Percentiles rank a stretch among this genome's conserved stretches.
These are phyloP conservation scores for Plectropomus leopardus DNA, from an alignment of 2,113 vertebrate genomes.

Conservation along the genomic window DNA sequence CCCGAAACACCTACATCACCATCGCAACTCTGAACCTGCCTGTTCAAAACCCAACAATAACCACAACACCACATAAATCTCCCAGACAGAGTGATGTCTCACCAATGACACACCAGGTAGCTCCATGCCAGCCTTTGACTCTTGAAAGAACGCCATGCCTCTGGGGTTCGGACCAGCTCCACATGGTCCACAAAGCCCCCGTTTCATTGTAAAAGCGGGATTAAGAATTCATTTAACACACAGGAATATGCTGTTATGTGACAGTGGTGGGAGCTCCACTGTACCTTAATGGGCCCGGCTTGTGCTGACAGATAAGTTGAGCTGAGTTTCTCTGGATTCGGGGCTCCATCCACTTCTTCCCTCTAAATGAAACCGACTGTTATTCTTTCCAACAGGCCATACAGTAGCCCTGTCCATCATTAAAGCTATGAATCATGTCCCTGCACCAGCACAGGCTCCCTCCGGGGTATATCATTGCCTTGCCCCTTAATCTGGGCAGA, in stretches of 20 bases:
- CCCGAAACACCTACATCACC: conserved; percentile 61
- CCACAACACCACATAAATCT: conserved; percentile 70
- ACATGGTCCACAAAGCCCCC: conserved; percentile 62
- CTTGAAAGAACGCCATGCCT: conserved; percentile 33
- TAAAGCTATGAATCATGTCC: conserved; percentile 76
- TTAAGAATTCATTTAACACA: conserved; percentile 79
- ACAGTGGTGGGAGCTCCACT: conserved; percentile 63
- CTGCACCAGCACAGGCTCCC: conserved; percentile 50
- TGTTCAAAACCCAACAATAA: conserved; percentile 53
- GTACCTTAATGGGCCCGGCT: conserved; percentile 70
- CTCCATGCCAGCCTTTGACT: conserved; percentile 42
- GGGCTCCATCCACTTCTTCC: conserved; percentile 57
- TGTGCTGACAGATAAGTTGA: conserved; percentile 79
- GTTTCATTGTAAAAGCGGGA: conserved; percentile 63
- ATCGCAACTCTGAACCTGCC: conserved; percentile 46
- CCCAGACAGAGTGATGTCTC: conserved; percentile 50
- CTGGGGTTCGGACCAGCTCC: conserved; percentile 62
- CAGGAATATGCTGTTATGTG: conserved; percentile 66
- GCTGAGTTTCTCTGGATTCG: conserved; percentile 55
- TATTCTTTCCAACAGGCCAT: conserved; percentile 77
- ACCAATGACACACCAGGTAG: conserved; percentile 50
- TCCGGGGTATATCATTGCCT: conserved; percentile 69
- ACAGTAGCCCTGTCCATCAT: conserved; percentile 79
- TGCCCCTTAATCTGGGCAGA: conserved; percentile 73
- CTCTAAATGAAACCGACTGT: conserved; percentile 72